phyloP scores from a whole-genome alignment of 2,888 invertebrate species.

The Hypomecis punctinalis region DNA sequence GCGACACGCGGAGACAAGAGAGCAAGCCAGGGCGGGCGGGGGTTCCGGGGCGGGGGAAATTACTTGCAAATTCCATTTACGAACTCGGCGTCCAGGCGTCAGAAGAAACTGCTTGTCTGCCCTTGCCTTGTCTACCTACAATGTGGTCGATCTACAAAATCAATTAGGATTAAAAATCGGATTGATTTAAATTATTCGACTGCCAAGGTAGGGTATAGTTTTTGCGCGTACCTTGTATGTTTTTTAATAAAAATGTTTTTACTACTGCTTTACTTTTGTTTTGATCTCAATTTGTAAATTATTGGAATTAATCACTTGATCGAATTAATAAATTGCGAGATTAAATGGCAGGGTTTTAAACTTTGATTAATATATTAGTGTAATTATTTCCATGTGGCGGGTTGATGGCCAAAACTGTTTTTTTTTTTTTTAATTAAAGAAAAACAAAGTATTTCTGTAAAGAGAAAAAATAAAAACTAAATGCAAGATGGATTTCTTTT shows the following conservation, averaged over 20 bases:
- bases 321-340: constrained; percentile 1
- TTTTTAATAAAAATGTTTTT: no score
- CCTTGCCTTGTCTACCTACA: constrained; percentile 52
- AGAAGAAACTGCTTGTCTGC: constrained; percentile 68
- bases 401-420: no score
- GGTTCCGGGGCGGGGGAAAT: constrained; percentile 67
- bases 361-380: no score
- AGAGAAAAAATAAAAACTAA: neutral
- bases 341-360: no score
- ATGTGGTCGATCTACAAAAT: constrained; percentile 49
- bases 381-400: no score
- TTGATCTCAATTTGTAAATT: no score
- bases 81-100: constrained; percentile 74
- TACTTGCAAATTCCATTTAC: constrained; percentile 85
- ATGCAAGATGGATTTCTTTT: neutral
- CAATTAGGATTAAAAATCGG: no score
- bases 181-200: no score
- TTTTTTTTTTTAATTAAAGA: neutral
- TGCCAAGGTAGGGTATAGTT: no score
- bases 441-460: neutral
- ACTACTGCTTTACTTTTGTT: no score
- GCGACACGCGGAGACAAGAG: constrained; percentile 83
- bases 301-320: constrained; percentile 8
- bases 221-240: no score
- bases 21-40: constrained; percentile 64